Conservation (phyloP, 2,113 vertebrate genomes). For the Solenodon paradoxus region DNA sequence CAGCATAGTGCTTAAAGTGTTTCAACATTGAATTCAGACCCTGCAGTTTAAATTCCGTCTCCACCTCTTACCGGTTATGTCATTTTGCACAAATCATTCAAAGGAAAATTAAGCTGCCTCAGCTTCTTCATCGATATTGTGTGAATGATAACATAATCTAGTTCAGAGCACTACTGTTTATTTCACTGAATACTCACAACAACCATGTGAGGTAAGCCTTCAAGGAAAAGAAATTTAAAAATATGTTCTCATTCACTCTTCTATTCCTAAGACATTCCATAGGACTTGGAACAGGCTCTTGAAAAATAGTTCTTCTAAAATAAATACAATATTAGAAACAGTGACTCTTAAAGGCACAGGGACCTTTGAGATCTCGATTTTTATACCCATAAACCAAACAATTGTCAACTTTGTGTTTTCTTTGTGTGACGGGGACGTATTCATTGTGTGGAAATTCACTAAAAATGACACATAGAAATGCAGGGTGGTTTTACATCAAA, state of each 20-base stretch:
- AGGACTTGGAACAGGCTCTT: not conserved
- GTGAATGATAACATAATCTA: not conserved
- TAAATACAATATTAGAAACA: not conserved
- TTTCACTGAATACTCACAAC: not conserved
- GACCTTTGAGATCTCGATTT: not conserved
- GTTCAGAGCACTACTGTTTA: not conserved
- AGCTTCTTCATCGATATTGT: not conserved
- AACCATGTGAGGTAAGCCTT: not conserved
- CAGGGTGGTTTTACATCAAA: not conserved
- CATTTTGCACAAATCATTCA: not conserved
- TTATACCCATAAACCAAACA: not conserved
- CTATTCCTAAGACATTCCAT: not conserved
- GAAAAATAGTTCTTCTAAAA: not conserved
- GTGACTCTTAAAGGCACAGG: not conserved
- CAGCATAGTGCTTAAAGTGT: rapidly evolving
- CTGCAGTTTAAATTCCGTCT: not conserved
- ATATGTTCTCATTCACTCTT: not conserved
- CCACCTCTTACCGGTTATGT: not conserved
- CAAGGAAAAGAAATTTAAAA: not conserved
- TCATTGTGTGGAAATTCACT: not conserved
- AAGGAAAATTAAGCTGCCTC: not conserved
- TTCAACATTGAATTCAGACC: not conserved
- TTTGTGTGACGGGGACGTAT: not conserved
- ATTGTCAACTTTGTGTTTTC: not conserved
- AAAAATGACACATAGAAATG: not conserved